These are phyloP conservation scores for Sarcoramphus papa DNA, from an alignment of 2,797 vertebrate genomes.

Conservation along the genomic window DNA sequence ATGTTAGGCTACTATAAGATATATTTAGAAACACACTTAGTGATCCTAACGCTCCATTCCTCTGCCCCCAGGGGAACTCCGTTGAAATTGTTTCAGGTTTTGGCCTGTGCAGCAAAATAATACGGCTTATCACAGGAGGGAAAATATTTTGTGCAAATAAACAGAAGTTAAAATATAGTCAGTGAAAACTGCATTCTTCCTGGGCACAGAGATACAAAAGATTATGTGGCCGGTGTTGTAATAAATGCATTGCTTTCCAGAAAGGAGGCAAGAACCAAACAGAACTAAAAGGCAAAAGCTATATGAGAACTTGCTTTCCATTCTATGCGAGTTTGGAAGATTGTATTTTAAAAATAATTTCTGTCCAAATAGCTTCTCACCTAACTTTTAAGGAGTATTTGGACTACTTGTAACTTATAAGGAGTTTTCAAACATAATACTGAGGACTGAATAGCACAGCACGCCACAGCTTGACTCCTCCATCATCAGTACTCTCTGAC, in stretches of 20 bases:
- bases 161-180: not conserved
- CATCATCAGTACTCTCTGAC: not conserved
- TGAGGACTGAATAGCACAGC: not conserved
- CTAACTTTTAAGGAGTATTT: not conserved
- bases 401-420: not conserved
- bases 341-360: not conserved
- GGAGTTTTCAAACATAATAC: not conserved
- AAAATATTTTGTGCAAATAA: not conserved
- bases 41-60: not conserved
- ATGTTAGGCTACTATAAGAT: not conserved
- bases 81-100: not conserved
- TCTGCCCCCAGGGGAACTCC: not conserved
- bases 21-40: constrained; percentile 22
- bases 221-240: not conserved
- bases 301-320: not conserved
- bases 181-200: not conserved
- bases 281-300: not conserved
- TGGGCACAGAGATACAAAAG: not conserved
- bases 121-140: not conserved
- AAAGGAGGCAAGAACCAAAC: not conserved
- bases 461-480: not conserved
- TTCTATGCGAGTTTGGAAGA: not conserved
- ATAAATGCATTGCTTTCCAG: not conserved
- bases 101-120: not conserved
- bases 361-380: not conserved